Evolutionary conservation across 1,140 invertebrate genomes (phyloP).

Genomic region (Drosophila kanapiae): DNA sequence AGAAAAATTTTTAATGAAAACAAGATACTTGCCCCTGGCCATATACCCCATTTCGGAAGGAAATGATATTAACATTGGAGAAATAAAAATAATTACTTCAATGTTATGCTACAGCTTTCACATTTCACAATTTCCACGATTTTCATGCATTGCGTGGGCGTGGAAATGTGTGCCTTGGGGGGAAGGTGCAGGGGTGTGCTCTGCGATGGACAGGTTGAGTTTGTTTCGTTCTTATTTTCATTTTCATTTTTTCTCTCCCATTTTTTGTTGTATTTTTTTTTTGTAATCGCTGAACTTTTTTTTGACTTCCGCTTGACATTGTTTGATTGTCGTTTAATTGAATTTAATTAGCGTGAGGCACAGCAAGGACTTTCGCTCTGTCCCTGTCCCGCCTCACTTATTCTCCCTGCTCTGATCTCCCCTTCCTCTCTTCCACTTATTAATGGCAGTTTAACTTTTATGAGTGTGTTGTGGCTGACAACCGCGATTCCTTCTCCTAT

Average conservation of each 20-base stretch:
- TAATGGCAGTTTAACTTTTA: constrained; percentile 77
- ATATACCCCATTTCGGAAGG: not conserved
- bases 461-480: constrained; percentile 65
- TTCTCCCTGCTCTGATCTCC: not conserved
- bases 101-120: constrained; percentile 79
- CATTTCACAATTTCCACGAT: constrained; percentile 62
- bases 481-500: constrained; percentile 18
- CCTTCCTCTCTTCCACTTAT: constrained; percentile 50
- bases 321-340: constrained; percentile 85
- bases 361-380: constrained; percentile 50
- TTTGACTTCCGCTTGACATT: constrained; percentile 81
- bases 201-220: constrained; percentile 44
- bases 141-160: constrained; percentile 36
- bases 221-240: constrained; percentile 28
- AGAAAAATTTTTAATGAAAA: too few relatives aligned
- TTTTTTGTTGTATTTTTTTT: constrained; percentile 10
- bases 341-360: constrained; percentile 84
- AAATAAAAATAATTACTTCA: constrained; percentile 79
- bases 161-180: too few relatives aligned
- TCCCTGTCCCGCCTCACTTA: not conserved
- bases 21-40: not conserved
- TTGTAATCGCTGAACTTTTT: constrained; percentile 53
- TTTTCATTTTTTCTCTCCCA: constrained; percentile 15
- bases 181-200: not conserved
- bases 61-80: constrained; percentile 11